Evolutionary conservation across 2,888 invertebrate genomes (phyloP).

Genomic region (Lamellibrachia columna): DNA sequence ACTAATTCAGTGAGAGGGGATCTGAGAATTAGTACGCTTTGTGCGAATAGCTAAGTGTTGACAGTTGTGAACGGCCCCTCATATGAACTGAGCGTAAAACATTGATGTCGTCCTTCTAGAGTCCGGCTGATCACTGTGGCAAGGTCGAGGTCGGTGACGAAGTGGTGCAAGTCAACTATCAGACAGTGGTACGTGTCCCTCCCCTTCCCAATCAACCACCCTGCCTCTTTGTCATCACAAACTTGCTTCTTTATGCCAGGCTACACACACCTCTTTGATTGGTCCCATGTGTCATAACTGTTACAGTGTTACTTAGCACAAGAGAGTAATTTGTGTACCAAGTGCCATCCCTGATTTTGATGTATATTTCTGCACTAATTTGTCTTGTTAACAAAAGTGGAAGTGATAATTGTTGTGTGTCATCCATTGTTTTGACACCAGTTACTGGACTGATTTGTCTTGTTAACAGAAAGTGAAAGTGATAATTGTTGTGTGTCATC

Average conservation of each 20-base stretch:
- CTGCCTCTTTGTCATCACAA: not conserved
- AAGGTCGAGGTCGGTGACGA: conserved; percentile 96
- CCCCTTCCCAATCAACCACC: not conserved
- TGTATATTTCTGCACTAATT: too few species aligned
- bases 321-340: too few species aligned
- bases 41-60: too few species aligned
- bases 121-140: conserved; percentile 90
- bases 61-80: not conserved
- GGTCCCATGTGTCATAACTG: not conserved
- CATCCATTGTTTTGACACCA: not conserved
- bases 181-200: conserved; percentile 68
- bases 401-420: not conserved
- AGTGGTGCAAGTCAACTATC: conserved; percentile 80
- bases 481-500: not conserved
- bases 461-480: not conserved
- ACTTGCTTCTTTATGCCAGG: not conserved
- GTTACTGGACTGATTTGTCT: not conserved
- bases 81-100: not conserved
- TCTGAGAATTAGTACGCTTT: too few species aligned
- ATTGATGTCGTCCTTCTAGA: conserved; percentile 66
- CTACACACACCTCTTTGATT: not conserved
- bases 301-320: not conserved
- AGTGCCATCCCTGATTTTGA: too few species aligned
- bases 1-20: too few species aligned
- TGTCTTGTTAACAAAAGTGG: not conserved